Evolutionary conservation across 2,797 vertebrate genomes (phyloP), one percentile per base, ranked within the genome.

Genomic region (Acanthornis magna): DNA sequence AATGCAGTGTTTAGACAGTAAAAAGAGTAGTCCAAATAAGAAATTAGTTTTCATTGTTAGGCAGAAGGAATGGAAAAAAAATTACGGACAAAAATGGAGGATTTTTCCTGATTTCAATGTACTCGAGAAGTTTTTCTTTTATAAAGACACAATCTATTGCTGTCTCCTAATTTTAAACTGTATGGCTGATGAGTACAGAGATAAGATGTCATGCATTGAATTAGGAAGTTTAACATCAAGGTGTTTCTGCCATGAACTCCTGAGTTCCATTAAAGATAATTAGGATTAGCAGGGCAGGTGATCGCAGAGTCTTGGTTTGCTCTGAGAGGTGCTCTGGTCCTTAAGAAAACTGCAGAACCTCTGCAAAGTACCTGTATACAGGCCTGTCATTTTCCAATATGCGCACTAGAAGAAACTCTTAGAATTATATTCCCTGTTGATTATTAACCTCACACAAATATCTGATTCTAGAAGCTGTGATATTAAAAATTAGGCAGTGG

Each of bases 271-370:
- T 89, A 55, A 85, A 32, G 18, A 16, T 40, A 75, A 70, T 19
- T 34, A 79, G 21, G 25, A 77, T 67, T 26, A 74, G 1, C 45
- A 71, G 13, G 32, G 11, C 27, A 77, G 3, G 19, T 80, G 86
- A 77, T 71, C 0, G 0, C 0, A 4, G 38, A 60, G n/a, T 29
- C 29, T 55, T 38, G 15, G 9, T 76, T 68, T 8, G 0, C 38
- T 70, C 48, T 77, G 27, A 16, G 25, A 65, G 13, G 13, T 68
- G 32, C 5, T 51, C 43, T 65, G 82, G 32, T 27, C 22, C 13
- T 51, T 92, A 19, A 54, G 25, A 17, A 78, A 82, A 73, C 38
- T 73, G 40, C 16, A 66, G 27, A 76, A 85, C 60, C 63, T 22
- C 36, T 85, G 30, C 29, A 67, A 57, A 68, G 7, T 26, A 47